Percentiles rank a stretch among this genome's conserved stretches.
Evolutionary conservation across 2,888 invertebrate genomes (phyloP).

Genomic region (Malthinus seriepunctatus): DNA sequence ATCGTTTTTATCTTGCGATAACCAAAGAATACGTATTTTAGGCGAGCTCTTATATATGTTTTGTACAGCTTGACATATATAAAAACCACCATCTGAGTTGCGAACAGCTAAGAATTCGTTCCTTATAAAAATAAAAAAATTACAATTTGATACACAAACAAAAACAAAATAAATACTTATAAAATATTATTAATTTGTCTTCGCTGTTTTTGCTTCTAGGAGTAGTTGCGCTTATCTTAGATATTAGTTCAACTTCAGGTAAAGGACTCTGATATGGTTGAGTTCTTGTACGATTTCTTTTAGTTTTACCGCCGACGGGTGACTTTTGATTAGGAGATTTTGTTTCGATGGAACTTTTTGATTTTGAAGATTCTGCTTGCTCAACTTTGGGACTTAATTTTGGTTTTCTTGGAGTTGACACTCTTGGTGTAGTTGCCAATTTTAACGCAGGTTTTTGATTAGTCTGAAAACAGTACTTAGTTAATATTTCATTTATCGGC

Average conservation of each 20-base stretch:
- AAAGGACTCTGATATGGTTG: conserved; percentile 84
- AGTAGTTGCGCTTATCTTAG: conserved; percentile 68
- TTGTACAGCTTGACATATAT: conserved; percentile 87
- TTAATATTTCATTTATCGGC: too few species aligned
- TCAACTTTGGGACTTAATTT: conserved; percentile 52
- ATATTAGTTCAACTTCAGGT: conserved; percentile 76
- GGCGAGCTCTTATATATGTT: conserved; percentile 86
- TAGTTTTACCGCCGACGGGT: conserved; percentile 51
- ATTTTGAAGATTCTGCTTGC: conserved; percentile 48
- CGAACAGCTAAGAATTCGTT: conserved; percentile 90
- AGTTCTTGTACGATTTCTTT: conserved; percentile 66
- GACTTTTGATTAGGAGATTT: conserved; percentile 50
- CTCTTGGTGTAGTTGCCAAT: conserved; percentile 60
- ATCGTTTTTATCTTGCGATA: conserved; percentile 75
- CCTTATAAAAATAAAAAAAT: conserved; percentile 55
- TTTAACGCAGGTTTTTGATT: conserved; percentile 52
- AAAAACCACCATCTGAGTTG: conserved; percentile 86
- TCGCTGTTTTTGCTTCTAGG: conserved; percentile 64
- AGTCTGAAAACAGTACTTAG: conserved; percentile 8
- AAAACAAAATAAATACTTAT: conserved; percentile 67
- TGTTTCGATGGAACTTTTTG: conserved; percentile 45
- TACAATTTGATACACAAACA: not conserved
- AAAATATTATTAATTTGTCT: conserved; percentile 84
- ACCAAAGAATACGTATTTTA: conserved; percentile 88
- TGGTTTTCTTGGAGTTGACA: conserved; percentile 57